phyloP scores from a whole-genome alignment of 92 coral and sea anemone species.

The Parazoanthus atlanticus region DNA sequence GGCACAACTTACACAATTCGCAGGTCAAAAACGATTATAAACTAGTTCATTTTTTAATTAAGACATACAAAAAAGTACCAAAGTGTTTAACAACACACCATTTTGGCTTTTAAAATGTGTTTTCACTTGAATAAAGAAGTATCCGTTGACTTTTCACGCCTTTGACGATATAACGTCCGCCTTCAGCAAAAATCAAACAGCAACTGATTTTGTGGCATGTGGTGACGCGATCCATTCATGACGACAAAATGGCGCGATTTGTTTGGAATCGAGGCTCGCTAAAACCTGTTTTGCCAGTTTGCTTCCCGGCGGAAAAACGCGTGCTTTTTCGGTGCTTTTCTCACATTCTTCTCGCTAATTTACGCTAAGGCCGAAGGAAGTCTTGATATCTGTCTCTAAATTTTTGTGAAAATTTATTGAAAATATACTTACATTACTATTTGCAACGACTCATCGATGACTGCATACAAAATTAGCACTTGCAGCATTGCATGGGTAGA shows the following conservation, averaged over 20 bases:
- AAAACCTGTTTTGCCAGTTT: conserved; percentile 26
- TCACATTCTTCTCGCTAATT: too few species aligned
- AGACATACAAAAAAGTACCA: neutral
- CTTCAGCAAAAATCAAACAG: conserved; percentile 46
- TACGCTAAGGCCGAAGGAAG: too few species aligned
- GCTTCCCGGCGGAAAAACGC: neutral
- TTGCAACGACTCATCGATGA: too few species aligned
- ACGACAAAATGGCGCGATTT: conserved; percentile 14
- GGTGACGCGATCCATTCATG: conserved; percentile 24
- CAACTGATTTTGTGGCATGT: conserved; percentile 21
- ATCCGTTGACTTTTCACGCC: conserved; percentile 32
- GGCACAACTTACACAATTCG: neutral
- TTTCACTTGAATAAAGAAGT: conserved; percentile 17
- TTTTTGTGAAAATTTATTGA: too few species aligned
- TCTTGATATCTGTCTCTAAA: too few species aligned
- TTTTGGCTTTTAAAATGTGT: conserved; percentile 18
- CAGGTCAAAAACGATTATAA: neutral
- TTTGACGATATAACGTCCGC: conserved; percentile 40
- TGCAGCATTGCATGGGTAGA: too few species aligned
- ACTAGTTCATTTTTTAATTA: neutral
- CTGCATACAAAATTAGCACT: too few species aligned
- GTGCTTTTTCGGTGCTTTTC: too few species aligned
- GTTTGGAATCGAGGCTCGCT: conserved; percentile 15
- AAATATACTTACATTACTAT: too few species aligned
- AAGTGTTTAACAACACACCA: conserved; percentile 10